These are phyloP conservation scores for Cydia strobilella DNA, from an alignment of 1,140 invertebrate species.

Conservation along the genomic window DNA sequence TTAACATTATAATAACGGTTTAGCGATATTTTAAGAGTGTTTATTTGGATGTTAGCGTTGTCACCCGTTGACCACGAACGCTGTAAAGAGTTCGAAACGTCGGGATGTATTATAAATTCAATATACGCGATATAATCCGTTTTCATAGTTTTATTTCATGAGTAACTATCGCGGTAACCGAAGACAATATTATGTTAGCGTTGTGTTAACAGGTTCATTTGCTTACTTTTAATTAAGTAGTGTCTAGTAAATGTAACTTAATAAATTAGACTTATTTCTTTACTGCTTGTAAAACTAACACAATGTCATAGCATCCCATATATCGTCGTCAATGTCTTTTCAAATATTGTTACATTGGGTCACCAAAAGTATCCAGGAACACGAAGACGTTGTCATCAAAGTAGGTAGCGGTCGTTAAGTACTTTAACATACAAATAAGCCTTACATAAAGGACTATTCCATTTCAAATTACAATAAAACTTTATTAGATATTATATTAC, in stretches of 20 bases:
- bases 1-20: neutral
- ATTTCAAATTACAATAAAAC: slow-evolving; percentile 17
- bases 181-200: too few relatives aligned
- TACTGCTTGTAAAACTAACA: neutral
- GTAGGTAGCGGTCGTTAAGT: neutral
- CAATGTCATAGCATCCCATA: too few relatives aligned
- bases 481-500: slow-evolving; percentile 3
- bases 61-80: too few relatives aligned
- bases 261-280: neutral
- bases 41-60: neutral
- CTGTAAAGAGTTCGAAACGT: too few relatives aligned
- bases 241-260: neutral
- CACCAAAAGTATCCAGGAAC: neutral
- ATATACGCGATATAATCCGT: too few relatives aligned
- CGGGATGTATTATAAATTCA: too few relatives aligned
- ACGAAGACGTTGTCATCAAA: neutral
- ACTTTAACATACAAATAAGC: neutral
- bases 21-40: neutral
- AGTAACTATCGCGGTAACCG: too few relatives aligned
- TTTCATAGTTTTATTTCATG: too few relatives aligned
- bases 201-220: too few relatives aligned
- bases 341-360: too few relatives aligned
- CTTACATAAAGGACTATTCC: neutral
- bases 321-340: too few relatives aligned
- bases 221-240: neutral